Percentiles rank a stretch among this genome's conserved stretches.
Evolutionary conservation across 2,113 vertebrate genomes (phyloP).

Genomic region (Pongo pygmaeus): DNA sequence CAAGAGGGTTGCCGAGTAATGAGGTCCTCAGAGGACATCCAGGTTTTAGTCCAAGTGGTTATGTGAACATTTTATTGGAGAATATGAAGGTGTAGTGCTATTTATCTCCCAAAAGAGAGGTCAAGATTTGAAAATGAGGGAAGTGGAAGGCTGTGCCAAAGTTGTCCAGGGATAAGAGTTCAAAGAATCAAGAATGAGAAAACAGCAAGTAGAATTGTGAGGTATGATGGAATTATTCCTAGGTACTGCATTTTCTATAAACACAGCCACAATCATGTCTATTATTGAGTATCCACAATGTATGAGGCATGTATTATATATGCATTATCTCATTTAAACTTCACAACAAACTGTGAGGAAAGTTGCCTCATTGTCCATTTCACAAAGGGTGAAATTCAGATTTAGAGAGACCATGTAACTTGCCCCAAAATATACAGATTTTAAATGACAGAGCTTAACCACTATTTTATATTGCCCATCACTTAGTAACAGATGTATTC

Average conservation of each 20-base stretch:
- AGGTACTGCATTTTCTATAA: neutral
- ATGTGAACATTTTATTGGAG: neutral
- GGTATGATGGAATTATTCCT: neutral
- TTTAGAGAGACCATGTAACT: neutral
- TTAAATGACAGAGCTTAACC: neutral
- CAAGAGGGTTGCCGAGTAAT: neutral
- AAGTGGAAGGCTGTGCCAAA: neutral
- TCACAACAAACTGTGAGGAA: neutral
- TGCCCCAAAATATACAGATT: neutral
- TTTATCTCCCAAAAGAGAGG: neutral
- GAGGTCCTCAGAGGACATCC: neutral
- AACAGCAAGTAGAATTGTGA: neutral
- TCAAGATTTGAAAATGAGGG: neutral
- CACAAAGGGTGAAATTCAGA: neutral
- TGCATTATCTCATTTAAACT: neutral
- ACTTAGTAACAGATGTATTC: neutral
- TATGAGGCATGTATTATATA: neutral
- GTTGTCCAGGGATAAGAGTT: neutral
- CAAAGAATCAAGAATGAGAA: neutral
- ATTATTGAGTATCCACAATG: neutral
- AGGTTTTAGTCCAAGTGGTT: neutral
- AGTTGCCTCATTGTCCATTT: neutral
- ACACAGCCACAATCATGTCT: no score
- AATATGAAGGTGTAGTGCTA: neutral
- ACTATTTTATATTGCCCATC: neutral